Percentiles rank a stretch among this genome's conserved stretches.
These are phyloP conservation scores for Amphipyra tragopoginis DNA, from an alignment of 2,888 invertebrate species.

Conservation along the genomic window DNA sequence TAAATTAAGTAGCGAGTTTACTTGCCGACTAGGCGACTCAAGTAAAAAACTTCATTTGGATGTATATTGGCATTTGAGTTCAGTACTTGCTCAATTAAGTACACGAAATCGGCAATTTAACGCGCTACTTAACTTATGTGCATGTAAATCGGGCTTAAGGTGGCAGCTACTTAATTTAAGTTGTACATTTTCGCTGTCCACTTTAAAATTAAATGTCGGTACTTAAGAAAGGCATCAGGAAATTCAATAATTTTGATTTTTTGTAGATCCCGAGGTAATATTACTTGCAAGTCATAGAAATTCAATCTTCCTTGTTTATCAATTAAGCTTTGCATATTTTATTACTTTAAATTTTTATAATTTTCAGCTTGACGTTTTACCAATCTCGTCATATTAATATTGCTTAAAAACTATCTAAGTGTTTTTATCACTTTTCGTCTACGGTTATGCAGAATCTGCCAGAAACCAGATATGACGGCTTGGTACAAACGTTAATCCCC, in stretches of 20 bases:
- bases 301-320: slow-evolving; percentile 19
- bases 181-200: slow-evolving; percentile 20
- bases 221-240: slow-evolving; percentile 3
- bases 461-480: slow-evolving; percentile 17
- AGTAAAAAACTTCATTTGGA: no score
- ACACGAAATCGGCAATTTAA: no score
- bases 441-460: background rate
- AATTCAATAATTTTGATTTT: background rate
- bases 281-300: slow-evolving; percentile 16
- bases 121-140: no score
- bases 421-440: no score
- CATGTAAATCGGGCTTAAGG: no score
- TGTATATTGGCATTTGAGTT: no score
- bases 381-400: slow-evolving; percentile 20
- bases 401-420: no score
- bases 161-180: slow-evolving; percentile 43
- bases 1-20: no score
- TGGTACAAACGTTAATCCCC: slow-evolving; percentile 24
- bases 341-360: slow-evolving; percentile 18
- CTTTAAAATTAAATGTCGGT: slow-evolving; percentile 1
- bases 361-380: slow-evolving; percentile 30
- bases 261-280: no score
- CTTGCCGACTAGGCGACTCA: no score
- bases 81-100: no score
- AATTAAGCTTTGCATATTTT: slow-evolving; percentile 20